Evolutionary conservation across 2,797 vertebrate genomes (phyloP).

Genomic region (Sternarchorhynchus goeldii): DNA sequence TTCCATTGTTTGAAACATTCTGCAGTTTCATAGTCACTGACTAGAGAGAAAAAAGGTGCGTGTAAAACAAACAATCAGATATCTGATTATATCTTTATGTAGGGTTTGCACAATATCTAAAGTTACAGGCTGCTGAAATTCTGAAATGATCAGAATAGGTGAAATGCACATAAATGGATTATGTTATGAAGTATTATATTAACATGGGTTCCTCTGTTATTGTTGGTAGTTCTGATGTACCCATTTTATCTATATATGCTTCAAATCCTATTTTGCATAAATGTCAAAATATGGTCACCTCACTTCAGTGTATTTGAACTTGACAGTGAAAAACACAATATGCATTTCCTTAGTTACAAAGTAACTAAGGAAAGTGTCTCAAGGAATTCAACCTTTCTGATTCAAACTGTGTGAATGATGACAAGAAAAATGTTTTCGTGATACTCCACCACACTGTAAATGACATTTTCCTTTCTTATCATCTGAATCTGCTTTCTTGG

Average conservation of each 20-base stretch:
- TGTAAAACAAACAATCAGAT: constrained; percentile 1
- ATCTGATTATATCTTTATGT: constrained; percentile 17
- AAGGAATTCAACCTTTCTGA: neutral
- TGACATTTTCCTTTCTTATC: too few relatives aligned
- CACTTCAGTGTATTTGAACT: neutral
- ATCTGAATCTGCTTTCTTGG: too few relatives aligned
- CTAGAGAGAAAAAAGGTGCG: neutral
- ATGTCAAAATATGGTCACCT: neutral
- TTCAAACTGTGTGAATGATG: neutral
- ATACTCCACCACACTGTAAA: neutral
- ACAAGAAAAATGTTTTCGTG: neutral
- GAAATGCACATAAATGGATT: neutral
- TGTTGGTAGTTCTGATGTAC: neutral
- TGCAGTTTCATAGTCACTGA: neutral
- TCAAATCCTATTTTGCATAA: too few relatives aligned
- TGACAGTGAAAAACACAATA: neutral
- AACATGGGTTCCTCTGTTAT: neutral
- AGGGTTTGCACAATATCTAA: constrained; percentile 10
- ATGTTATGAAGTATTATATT: too few relatives aligned
- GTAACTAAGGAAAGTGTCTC: neutral
- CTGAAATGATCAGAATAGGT: neutral
- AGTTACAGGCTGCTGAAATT: neutral
- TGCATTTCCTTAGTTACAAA: neutral
- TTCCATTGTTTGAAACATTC: neutral
- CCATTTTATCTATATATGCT: too few relatives aligned